Percentiles rank a stretch among this genome's conserved stretches.
These are phyloP conservation scores for Tachysurus fulvidraco DNA, from an alignment of 2,113 vertebrate species.

Conservation along the genomic window DNA sequence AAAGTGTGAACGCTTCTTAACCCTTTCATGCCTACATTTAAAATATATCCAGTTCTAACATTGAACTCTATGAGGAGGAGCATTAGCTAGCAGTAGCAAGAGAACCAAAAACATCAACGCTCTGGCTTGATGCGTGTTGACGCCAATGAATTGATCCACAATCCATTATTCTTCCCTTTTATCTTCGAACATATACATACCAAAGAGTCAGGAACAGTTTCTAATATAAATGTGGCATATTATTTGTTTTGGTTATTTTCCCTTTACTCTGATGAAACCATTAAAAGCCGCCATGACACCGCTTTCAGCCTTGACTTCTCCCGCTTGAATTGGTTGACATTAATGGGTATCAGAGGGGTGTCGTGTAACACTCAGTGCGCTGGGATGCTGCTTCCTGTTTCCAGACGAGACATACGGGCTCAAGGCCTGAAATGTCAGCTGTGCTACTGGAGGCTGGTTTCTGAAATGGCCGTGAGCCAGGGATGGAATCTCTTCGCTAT, in stretches of 20 bases:
- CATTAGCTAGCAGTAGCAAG: too few relatives aligned
- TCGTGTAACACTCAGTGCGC: background rate
- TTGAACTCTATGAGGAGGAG: too few relatives aligned
- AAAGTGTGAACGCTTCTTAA: too few relatives aligned
- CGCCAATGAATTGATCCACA: too few relatives aligned
- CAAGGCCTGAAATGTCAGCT: conserved; percentile 33
- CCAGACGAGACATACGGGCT: background rate
- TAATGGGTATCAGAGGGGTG: background rate
- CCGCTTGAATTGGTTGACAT: background rate
- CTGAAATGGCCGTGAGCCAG: conserved; percentile 2
- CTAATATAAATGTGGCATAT: background rate
- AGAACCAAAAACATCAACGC: too few relatives aligned
- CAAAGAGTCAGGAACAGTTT: background rate
- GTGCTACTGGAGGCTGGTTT: conserved; percentile 23
- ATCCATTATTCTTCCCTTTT: background rate
- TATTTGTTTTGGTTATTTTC: background rate
- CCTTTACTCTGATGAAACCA: background rate
- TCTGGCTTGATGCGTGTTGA: too few relatives aligned
- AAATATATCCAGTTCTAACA: too few relatives aligned
- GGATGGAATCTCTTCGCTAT: background rate
- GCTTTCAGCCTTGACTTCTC: too few relatives aligned
- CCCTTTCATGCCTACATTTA: too few relatives aligned
- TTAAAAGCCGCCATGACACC: background rate
- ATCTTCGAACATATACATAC: background rate
- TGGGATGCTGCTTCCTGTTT: conserved; percentile 5